Evolutionary conservation across 2,888 invertebrate species (phyloP).

Genomic region (Leptura quadrifasciata): DNA sequence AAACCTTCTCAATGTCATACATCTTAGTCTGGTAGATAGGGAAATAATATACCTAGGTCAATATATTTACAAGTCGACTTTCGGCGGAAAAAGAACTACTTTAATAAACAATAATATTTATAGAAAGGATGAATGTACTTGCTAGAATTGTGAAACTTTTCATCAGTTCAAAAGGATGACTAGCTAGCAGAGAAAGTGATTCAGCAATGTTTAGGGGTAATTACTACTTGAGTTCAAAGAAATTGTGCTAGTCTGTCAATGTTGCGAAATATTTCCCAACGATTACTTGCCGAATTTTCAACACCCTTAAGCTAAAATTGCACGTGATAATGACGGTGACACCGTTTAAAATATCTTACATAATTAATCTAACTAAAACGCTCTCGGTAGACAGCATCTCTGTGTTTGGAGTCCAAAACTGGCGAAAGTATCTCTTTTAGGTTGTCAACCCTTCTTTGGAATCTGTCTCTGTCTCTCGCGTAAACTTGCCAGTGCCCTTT

Average conservation of each 20-base stretch:
- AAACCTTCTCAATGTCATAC: not conserved
- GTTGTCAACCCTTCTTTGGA: constrained; percentile 72
- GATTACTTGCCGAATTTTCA: not conserved
- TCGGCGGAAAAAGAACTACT: not conserved
- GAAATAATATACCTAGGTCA: not conserved
- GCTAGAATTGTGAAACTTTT: not conserved
- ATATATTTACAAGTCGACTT: not conserved
- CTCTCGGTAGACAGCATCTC: constrained; percentile 72
- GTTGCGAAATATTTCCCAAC: constrained; percentile 17
- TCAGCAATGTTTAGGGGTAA: not conserved
- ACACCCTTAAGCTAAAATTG: not conserved
- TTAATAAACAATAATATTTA: not conserved
- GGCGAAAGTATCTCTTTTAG: constrained; percentile 70
- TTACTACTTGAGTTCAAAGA: not conserved
- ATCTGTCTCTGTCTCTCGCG: constrained; percentile 75
- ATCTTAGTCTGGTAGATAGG: not conserved
- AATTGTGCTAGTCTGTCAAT: not conserved
- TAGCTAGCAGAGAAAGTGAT: not conserved
- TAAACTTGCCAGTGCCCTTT: constrained; percentile 77
- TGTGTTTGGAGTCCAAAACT: constrained; percentile 73
- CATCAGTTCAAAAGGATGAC: not conserved
- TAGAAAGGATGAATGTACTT: not conserved
- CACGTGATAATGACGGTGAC: constrained; percentile 17
- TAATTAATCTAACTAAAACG: constrained; percentile 65
- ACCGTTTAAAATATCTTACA: not conserved